Conservation (phyloP, 2,797 vertebrate genomes). For the Takifugu ocellatus region DNA sequence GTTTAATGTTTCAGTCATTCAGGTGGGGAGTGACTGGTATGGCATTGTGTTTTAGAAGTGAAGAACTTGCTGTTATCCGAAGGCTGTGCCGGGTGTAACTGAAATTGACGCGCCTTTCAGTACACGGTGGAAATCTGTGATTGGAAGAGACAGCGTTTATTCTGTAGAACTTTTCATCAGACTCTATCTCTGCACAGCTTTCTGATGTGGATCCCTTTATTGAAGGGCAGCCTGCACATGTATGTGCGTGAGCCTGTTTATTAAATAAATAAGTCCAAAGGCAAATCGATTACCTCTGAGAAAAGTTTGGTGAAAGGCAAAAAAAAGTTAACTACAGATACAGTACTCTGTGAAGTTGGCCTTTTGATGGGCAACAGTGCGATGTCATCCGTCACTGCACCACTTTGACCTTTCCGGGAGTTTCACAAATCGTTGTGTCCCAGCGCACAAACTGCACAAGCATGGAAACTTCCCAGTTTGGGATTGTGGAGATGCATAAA, state of each 20-base stretch:
- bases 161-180: slow-evolving; percentile 77
- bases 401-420: background rate
- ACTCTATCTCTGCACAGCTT: slow-evolving; percentile 66
- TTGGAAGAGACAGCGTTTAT: slow-evolving; percentile 78
- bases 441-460: too few relatives aligned
- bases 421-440: too few relatives aligned
- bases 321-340: slow-evolving; percentile 18
- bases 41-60: slow-evolving; percentile 67
- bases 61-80: slow-evolving; percentile 64
- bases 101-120: slow-evolving; percentile 77
- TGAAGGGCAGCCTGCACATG: slow-evolving; percentile 35
- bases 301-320: slow-evolving; percentile 34
- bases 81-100: slow-evolving; percentile 66
- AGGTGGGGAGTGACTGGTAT: slow-evolving; percentile 74
- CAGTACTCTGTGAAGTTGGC: too few relatives aligned
- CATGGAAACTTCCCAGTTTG: too few relatives aligned
- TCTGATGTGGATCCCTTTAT: slow-evolving; percentile 72
- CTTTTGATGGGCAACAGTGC: too few relatives aligned
- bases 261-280: slow-evolving; percentile 68
- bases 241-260: slow-evolving; percentile 37
- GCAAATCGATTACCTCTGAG: slow-evolving; percentile 66
- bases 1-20: slow-evolving; percentile 79
- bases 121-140: slow-evolving; percentile 67
- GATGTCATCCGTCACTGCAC: background rate
- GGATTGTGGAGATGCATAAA: too few relatives aligned